Percentiles rank a stretch among this genome's conserved stretches.
phyloP scores from a whole-genome alignment of 1,140 invertebrate species.

The Drosophila arawakana region DNA sequence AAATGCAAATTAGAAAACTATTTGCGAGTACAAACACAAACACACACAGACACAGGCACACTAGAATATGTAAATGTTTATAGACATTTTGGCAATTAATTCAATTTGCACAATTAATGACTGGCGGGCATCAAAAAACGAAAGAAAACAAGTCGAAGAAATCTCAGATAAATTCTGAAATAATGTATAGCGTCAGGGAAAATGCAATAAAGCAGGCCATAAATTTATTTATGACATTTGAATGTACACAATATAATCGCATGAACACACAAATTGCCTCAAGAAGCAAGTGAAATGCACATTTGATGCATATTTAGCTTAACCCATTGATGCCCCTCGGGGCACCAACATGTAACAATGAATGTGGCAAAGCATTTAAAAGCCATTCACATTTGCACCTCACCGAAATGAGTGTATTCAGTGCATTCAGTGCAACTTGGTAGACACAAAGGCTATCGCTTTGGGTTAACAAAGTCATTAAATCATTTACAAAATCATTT shows the following conservation, averaged over 20 bases:
- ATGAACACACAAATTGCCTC: slow-evolving; percentile 45
- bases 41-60: too few relatives aligned
- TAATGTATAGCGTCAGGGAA: slow-evolving; percentile 31
- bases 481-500: slow-evolving; percentile 15
- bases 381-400: slow-evolving; percentile 15
- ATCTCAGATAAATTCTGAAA: slow-evolving; percentile 30
- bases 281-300: slow-evolving; percentile 11
- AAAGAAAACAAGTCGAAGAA: slow-evolving; percentile 29
- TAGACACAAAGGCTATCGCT: too few relatives aligned
- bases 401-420: neutral
- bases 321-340: slow-evolving; percentile 14
- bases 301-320: slow-evolving; percentile 22
- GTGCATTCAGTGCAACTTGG: too few relatives aligned
- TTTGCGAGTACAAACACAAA: neutral
- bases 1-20: slow-evolving; percentile 30
- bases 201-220: slow-evolving; percentile 66
- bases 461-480: slow-evolving; percentile 6
- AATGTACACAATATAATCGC: slow-evolving; percentile 67
- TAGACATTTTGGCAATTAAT: slow-evolving; percentile 71
- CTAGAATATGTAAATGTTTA: slow-evolving; percentile 59
- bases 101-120: slow-evolving; percentile 78
- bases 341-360: neutral
- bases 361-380: neutral
- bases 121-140: slow-evolving; percentile 29
- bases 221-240: slow-evolving; percentile 82